Conservation (phyloP, 2,888 invertebrate genomes). For the Diarsia dahlii region DNA sequence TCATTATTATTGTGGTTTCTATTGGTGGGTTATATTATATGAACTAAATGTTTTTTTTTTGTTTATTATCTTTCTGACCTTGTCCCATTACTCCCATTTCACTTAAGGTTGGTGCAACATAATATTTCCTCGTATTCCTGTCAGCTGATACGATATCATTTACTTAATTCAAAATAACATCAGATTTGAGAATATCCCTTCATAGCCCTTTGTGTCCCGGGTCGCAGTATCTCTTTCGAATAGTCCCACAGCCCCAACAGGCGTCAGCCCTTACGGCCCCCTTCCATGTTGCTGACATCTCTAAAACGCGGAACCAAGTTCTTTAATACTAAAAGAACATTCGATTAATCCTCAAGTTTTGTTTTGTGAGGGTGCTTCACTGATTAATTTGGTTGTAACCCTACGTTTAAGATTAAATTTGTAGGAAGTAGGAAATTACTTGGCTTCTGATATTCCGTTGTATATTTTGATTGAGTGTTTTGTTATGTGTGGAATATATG, state of each 20-base stretch:
- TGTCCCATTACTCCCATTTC: too few relatives aligned
- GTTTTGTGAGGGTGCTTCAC: not conserved
- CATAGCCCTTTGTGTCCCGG: too few relatives aligned
- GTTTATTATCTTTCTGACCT: not conserved
- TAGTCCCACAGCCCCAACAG: too few relatives aligned
- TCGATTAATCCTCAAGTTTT: not conserved
- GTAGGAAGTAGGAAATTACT: not conserved
- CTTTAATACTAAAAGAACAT: not conserved
- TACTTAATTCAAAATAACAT: not conserved
- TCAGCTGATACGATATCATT: not conserved
- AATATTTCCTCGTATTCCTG: not conserved
- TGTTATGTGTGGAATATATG: constrained; percentile 6
- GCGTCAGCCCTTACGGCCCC: too few relatives aligned
- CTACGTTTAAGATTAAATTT: not conserved
- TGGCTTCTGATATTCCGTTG: not conserved
- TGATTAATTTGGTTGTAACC: not conserved
- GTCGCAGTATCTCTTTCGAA: too few relatives aligned
- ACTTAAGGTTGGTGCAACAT: not conserved
- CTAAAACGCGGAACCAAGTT: not conserved
- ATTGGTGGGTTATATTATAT: too few relatives aligned
- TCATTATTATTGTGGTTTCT: too few relatives aligned
- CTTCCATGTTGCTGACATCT: too few relatives aligned
- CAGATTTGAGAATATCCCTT: too few relatives aligned
- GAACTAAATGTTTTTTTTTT: too few relatives aligned
- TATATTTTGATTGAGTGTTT: not conserved